Evolutionary conservation across 1,140 invertebrate genomes (phyloP), one percentile per base, ranked within the genome.

Genomic region (Globodera ellingtonae): DNA sequence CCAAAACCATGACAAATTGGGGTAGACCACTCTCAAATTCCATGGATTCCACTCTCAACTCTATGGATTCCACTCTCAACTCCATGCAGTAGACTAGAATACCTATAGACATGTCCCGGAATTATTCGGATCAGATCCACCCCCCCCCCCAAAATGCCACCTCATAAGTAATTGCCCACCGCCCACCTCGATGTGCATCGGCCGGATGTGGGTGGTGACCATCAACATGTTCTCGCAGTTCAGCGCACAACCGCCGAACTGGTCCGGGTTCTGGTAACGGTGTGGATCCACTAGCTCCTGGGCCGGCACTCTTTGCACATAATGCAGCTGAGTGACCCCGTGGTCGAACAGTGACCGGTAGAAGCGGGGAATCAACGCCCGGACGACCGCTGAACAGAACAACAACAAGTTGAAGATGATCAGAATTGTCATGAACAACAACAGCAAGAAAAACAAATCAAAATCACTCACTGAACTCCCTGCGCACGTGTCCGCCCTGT

Each of bases 221-320:
- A 84, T 79, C 24, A 84, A 35, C 50, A 84, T 47, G 62, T 84
- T 84, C 47, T 83, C 81, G 56, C 83, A 84, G 59, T 84, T 81
- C n/a, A 84, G 67, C 15, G 81, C 81, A 74, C 81, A 82, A 21
- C 67, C 52, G 59, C 81, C 81, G 59, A 50, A 77, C 46, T 50
- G 82, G 48, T 72, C 70, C 52, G 71, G 50, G 50, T 70, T 83
- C 48, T 67, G 46, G 52, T 9, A 35, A 1, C 56, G 59, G 6
- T 47, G 52, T 9, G 15, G 78, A 46, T 79, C 69, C 18, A 79
- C 59, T n/a, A 67, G 13, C 66, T 82, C 81, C 62, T 82, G 79
- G 46, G 73, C 79, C 21, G 81, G 81, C 44, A 71, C 66, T 47
- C 81, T 67, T 10, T 67, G 7, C 13, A 81, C 15, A 69, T 52